These are phyloP conservation scores for Limnephilus marmoratus DNA, from an alignment of 2,888 invertebrate genomes.

Conservation along the genomic window DNA sequence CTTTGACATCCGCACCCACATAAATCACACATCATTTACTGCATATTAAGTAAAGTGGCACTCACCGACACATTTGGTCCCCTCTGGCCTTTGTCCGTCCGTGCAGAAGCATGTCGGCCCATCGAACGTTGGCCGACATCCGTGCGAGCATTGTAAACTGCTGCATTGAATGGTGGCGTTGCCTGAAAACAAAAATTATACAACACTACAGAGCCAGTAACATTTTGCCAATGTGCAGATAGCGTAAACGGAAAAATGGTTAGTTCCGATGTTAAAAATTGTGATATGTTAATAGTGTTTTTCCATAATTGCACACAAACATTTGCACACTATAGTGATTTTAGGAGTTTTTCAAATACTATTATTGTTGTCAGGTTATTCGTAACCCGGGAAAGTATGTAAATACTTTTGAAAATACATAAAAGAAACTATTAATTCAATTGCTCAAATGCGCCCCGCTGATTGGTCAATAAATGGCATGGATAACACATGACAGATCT, in stretches of 20 bases:
- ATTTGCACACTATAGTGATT: too few relatives aligned
- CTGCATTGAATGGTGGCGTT: conserved; percentile 67
- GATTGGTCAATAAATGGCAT: too few relatives aligned
- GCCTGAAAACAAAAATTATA: conserved; percentile 69
- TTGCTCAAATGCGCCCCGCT: too few relatives aligned
- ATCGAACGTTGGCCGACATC: conserved; percentile 83
- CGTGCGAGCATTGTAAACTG: conserved; percentile 79
- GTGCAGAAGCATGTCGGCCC: conserved; percentile 88
- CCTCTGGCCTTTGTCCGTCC: conserved; percentile 80
- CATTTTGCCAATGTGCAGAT: not conserved
- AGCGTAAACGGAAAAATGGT: not conserved
- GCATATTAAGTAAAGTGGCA: not conserved
- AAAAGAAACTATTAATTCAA: too few relatives aligned
- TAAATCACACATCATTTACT: too few relatives aligned
- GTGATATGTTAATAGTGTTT: not conserved
- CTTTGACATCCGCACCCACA: too few relatives aligned
- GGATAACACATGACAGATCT: too few relatives aligned
- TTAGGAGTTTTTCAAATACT: too few relatives aligned
- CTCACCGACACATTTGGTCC: conserved; percentile 75
- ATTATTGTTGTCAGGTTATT: too few relatives aligned
- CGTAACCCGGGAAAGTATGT: too few relatives aligned
- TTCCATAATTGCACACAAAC: not conserved
- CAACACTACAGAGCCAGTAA: not conserved
- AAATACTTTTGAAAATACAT: too few relatives aligned
- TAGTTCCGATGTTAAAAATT: not conserved